Conservation (phyloP, 2,888 invertebrate species). For the Campoletis raptor region DNA sequence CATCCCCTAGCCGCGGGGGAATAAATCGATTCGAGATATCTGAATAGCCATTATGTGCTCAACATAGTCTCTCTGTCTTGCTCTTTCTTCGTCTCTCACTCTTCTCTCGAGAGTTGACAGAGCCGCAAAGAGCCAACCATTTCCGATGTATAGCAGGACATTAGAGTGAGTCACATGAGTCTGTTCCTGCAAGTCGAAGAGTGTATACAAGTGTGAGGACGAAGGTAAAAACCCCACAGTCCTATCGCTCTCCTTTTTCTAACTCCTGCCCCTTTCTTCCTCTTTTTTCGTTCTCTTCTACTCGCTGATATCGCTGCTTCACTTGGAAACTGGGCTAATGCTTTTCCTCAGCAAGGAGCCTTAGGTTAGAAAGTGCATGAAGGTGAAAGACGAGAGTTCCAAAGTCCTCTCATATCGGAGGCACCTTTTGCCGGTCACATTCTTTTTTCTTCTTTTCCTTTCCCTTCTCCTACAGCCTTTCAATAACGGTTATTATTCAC, state of each 20-base stretch:
- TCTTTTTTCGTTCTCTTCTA: neutral
- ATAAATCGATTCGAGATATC: constrained; percentile 81
- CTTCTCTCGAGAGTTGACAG: constrained; percentile 67
- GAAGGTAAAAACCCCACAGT: constrained; percentile 26
- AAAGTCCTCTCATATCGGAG: constrained; percentile 71
- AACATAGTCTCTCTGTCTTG: constrained; percentile 49
- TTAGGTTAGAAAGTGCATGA: constrained; percentile 27
- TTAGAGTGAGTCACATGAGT: constrained; percentile 28
- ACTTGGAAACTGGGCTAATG: constrained; percentile 79
- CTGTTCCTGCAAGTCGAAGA: constrained; percentile 45
- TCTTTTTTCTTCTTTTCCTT: constrained; percentile 1
- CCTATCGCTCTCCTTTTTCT: constrained; percentile 19
- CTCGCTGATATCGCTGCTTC: constrained; percentile 38
- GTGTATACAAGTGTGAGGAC: constrained; percentile 20
- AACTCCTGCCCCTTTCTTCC: neutral
- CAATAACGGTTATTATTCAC: constrained; percentile 79
- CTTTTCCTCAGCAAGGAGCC: constrained; percentile 51
- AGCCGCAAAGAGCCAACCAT: constrained; percentile 37
- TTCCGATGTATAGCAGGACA: constrained; percentile 44
- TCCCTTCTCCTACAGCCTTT: constrained; percentile 56
- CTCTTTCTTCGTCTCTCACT: constrained; percentile 60
- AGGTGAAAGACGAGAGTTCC: constrained; percentile 70
- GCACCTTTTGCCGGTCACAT: neutral
- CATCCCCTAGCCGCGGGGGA: constrained; percentile 71
- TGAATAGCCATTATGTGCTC: constrained; percentile 78